phyloP scores from a whole-genome alignment of 2,797 vertebrate species.

The Lycodopsis pacificus region DNA sequence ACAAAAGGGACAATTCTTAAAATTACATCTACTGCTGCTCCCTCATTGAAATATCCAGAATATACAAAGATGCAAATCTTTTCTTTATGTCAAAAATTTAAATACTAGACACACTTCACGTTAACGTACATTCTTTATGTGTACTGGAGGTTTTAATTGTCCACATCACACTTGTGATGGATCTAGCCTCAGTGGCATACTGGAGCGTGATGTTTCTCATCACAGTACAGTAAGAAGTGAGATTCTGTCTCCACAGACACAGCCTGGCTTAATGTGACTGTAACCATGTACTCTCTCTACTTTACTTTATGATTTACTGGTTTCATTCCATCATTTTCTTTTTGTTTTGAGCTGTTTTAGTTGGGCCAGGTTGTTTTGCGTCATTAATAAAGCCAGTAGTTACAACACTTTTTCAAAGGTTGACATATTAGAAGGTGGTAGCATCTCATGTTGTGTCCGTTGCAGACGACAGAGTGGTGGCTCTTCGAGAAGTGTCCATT shows the following conservation, averaged over 20 bases:
- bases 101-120: neutral
- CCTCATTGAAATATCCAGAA: neutral
- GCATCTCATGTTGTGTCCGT: slow-evolving; percentile 2
- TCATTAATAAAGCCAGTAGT: neutral
- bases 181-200: neutral
- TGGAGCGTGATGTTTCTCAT: neutral
- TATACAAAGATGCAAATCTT: neutral
- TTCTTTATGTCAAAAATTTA: neutral
- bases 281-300: too few relatives aligned
- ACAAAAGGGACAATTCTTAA: neutral
- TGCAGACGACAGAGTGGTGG: slow-evolving; percentile 73
- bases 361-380: neutral
- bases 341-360: neutral
- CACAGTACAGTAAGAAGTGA: too few relatives aligned
- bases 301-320: too few relatives aligned
- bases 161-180: neutral
- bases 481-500: slow-evolving; percentile 70
- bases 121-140: neutral
- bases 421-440: neutral
- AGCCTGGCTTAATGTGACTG: too few relatives aligned
- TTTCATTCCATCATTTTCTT: neutral
- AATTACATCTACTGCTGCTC: neutral
- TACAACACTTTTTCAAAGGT: neutral
- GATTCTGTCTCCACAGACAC: too few relatives aligned
- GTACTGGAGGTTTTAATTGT: neutral